Evolutionary conservation across 2,888 invertebrate species (phyloP).

Genomic region (Ophion ellenae): DNA sequence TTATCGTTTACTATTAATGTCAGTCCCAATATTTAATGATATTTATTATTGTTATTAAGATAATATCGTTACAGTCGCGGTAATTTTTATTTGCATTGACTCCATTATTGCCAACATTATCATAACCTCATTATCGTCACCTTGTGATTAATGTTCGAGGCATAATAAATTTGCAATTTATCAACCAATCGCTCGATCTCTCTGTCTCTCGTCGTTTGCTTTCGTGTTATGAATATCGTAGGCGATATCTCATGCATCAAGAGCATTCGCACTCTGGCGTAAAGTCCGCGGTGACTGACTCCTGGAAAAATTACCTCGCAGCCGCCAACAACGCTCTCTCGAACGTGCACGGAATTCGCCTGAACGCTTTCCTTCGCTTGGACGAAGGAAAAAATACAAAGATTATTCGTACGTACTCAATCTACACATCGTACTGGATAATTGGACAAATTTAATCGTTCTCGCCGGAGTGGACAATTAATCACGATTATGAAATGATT

Average conservation of each 20-base stretch:
- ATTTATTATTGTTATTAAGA: no score
- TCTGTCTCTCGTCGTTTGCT: constrained; percentile 18
- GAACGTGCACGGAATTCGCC: background rate
- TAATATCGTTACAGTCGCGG: no score
- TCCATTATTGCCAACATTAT: background rate
- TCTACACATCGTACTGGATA: no score
- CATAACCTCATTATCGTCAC: background rate
- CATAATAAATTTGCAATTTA: no score
- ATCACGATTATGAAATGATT: no score
- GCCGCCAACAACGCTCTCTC: constrained; percentile 3
- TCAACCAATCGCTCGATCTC: constrained; percentile 23
- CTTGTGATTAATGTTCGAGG: no score
- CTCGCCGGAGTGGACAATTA: no score
- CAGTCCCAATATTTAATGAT: no score
- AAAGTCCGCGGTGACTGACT: constrained; percentile 28
- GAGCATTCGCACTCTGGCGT: constrained; percentile 43
- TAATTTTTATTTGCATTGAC: no score
- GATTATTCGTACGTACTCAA: background rate
- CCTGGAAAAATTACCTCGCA: constrained; percentile 7
- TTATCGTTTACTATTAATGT: no score
- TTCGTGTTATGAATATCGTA: constrained; percentile 20
- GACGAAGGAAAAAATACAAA: background rate
- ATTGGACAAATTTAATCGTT: background rate
- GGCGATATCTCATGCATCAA: constrained; percentile 51
- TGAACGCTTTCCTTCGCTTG: background rate